phyloP scores from a whole-genome alignment of 1,140 invertebrate genomes.

The Drosophila rhopaloa region DNA sequence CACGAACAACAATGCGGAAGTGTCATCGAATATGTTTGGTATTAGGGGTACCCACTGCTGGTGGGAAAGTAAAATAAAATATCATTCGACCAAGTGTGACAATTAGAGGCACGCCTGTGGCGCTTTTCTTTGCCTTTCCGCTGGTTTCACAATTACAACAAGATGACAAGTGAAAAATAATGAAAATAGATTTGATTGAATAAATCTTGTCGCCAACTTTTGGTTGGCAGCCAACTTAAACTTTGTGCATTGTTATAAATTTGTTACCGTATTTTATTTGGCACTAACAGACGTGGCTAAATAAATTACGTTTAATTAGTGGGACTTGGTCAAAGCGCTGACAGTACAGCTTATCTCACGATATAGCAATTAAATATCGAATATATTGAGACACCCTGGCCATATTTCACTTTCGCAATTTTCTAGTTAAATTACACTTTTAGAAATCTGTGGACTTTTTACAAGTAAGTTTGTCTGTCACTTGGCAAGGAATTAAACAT shows the following conservation, averaged over 20 bases:
- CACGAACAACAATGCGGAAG: constrained; percentile 64
- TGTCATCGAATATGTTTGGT: constrained; percentile 1
- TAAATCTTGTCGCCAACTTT: constrained; percentile 57
- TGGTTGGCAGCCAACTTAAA: constrained; percentile 61
- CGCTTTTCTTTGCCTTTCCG: constrained; percentile 22
- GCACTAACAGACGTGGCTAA: constrained; percentile 47
- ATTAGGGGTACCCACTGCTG: constrained; percentile 35
- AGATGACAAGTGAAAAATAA: constrained; percentile 59
- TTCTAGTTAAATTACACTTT: constrained; percentile 5
- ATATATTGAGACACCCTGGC: constrained; percentile 21
- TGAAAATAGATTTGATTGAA: constrained; percentile 56
- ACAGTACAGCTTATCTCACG: constrained; percentile 13
- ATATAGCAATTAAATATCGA: constrained; percentile 13
- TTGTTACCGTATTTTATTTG: constrained; percentile 46
- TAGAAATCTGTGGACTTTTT: neutral
- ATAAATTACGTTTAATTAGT: constrained; percentile 67
- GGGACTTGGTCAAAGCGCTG: constrained; percentile 19
- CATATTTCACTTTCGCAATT: constrained; percentile 5
- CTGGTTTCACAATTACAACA: constrained; percentile 25
- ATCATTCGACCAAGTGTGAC: constrained; percentile 25
- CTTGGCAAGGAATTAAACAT: constrained; percentile 17
- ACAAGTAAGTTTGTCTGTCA: constrained; percentile 3
- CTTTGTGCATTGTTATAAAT: constrained; percentile 64
- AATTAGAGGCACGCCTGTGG: constrained; percentile 23
- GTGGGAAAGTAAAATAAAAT: constrained; percentile 2